Percentiles rank a stretch among this genome's conserved stretches.
These are phyloP conservation scores for Mus minutoides DNA, from an alignment of 2,797 vertebrate species.

Conservation along the genomic window DNA sequence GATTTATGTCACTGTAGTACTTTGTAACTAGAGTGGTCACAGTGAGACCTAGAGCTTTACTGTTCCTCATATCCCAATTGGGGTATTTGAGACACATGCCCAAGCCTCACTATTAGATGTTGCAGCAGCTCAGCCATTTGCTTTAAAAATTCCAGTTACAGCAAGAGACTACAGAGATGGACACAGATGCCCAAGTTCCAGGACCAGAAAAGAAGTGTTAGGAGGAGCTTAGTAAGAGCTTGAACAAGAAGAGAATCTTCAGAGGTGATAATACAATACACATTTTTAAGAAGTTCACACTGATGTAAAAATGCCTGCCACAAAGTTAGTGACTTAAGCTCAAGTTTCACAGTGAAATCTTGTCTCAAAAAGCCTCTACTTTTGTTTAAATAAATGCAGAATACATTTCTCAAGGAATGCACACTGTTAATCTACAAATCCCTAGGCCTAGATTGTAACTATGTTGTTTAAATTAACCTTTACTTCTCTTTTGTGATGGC, in stretches of 20 bases:
- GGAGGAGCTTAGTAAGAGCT: background rate
- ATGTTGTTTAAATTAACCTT: background rate
- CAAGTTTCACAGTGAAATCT: background rate
- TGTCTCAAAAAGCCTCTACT: background rate
- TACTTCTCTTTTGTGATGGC: background rate
- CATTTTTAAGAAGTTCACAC: background rate
- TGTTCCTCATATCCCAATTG: background rate
- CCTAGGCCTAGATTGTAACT: background rate
- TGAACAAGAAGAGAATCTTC: background rate
- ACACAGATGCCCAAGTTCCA: background rate
- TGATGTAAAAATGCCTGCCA: background rate
- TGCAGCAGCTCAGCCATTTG: background rate
- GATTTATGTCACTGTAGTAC: too few species aligned
- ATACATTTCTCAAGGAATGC: background rate
- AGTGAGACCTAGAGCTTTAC: background rate
- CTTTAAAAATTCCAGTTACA: background rate
- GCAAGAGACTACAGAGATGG: background rate
- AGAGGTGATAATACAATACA: background rate
- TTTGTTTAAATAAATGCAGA: background rate
- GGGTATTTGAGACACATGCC: background rate
- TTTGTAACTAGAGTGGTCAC: background rate
- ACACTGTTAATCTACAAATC: background rate
- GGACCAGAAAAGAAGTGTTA: background rate
- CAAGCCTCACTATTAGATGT: background rate
- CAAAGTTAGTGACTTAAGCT: background rate